Evolutionary conservation across 2,888 invertebrate species (phyloP), one percentile per base, ranked within the genome.

Genomic region (Stenchaetothrips biformis): DNA sequence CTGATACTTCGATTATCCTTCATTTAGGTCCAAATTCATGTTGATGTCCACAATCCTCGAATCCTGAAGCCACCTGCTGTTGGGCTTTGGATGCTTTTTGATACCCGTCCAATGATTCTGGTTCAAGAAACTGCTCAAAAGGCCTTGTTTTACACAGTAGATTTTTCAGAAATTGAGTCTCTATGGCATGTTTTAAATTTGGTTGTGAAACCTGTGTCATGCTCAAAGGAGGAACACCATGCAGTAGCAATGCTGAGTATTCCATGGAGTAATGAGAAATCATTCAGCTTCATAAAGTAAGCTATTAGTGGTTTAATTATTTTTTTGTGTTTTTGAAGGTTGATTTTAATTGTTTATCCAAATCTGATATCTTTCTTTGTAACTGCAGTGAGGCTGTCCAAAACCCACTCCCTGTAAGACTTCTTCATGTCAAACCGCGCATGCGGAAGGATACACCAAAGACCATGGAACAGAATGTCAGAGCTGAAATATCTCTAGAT

Each of bases 211-310:
- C 90, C 92, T 0, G 84, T 86, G 0, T 84, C 86, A 0, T 88
- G 88, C 81, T 88, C 88, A 67, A 87, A 87, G 74, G 85, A 87
- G 27, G 79, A 83, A 27, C 89, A 91, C 84, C 91, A 92, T 81
- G 89, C 91, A 0, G 89, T 91, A 0, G 90, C 90, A 0, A 90
- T 90, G 83, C 83, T 93, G 8, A 88, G 89, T 79, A 89, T 91
- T 0, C 92, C 93, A 0, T 93, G 93, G 93, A 90, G 90, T 0
- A 86, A 89, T 79, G 89, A 92, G 82, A 90, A 91, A 81, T 88
- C 89, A 78, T 90, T 89, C 84, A 89, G 90, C 85, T 89, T 89
- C 86, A 89, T 90, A 83, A 90, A 90, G 91, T 91, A 86, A 89
- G 89, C 87, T 83, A 67, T 53, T 7, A 7, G 18, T 21, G 21